A percentile compares a stretch with the other conserved stretches of the same genome.
Evolutionary conservation across 2,113 vertebrate genomes (phyloP).

Genomic region (Bubo scandiacus): DNA sequence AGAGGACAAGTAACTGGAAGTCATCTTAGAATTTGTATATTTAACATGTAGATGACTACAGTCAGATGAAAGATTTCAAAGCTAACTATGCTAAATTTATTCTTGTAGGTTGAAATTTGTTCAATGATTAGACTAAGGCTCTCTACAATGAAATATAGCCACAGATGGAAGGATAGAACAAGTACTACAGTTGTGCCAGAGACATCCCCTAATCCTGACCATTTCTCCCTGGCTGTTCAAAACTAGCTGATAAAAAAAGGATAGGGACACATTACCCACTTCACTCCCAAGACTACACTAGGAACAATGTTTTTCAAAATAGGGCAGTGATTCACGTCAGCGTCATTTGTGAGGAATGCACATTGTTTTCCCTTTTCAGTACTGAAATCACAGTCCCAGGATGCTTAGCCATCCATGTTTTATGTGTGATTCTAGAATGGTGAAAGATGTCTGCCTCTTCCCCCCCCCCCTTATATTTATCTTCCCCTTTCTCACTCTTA

Average conservation of each 20-base stretch:
- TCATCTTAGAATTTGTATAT: background rate
- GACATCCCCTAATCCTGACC: background rate
- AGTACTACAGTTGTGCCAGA: background rate
- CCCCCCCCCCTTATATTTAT: background rate
- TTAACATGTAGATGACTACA: background rate
- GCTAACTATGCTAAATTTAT: background rate
- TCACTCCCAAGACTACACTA: background rate
- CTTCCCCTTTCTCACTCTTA: background rate
- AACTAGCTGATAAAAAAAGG: background rate
- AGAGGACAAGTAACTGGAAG: background rate
- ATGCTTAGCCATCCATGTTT: background rate
- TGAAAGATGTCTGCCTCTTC: background rate
- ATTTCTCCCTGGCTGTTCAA: background rate
- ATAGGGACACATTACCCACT: too few species aligned
- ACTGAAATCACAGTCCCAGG: background rate
- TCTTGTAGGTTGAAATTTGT: background rate
- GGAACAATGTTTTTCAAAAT: background rate
- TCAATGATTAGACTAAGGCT: background rate
- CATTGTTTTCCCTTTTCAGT: background rate
- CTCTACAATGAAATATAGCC: background rate
- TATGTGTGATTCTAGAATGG: background rate
- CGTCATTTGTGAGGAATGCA: background rate
- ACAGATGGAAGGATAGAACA: background rate
- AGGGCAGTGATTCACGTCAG: accelerated
- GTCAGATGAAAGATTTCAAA: background rate